Evolutionary conservation across 2,797 vertebrate species (phyloP).

Genomic region (Merluccius polli): DNA sequence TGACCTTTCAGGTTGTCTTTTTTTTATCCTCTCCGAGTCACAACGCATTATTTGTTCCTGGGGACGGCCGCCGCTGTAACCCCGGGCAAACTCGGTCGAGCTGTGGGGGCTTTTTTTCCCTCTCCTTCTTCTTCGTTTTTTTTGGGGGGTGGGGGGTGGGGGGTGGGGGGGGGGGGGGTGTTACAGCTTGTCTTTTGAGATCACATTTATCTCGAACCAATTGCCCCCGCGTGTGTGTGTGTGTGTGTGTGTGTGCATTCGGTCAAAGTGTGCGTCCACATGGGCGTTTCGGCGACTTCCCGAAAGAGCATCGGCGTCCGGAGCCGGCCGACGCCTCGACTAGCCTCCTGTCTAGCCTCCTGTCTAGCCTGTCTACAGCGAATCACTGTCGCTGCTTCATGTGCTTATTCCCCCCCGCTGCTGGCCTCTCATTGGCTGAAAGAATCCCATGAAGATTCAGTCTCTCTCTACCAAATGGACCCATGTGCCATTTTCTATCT

Average conservation of each 20-base stretch:
- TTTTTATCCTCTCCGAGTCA: constrained; percentile 56
- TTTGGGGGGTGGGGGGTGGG: too few relatives aligned
- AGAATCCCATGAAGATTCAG: constrained; percentile 24
- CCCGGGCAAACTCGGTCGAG: constrained; percentile 63
- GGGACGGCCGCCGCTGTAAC: constrained; percentile 71
- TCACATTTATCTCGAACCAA: constrained; percentile 63
- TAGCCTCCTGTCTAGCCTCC: constrained; percentile 68
- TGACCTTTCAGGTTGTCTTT: constrained; percentile 69
- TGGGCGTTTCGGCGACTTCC: not conserved
- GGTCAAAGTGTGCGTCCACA: too few relatives aligned
- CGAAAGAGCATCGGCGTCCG: constrained; percentile 8
- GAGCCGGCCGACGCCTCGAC: constrained; percentile 67
- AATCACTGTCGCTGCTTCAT: constrained; percentile 73
- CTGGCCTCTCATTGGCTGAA: constrained; percentile 40
- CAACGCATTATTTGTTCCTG: constrained; percentile 70
- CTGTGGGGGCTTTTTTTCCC: constrained; percentile 19
- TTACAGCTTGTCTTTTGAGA: constrained; percentile 69
- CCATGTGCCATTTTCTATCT: constrained; percentile 37
- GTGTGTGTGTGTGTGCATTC: constrained; percentile 8
- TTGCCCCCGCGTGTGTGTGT: constrained; percentile 20
- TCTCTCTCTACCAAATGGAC: constrained; percentile 26
- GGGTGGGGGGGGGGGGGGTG: constrained; percentile 28
- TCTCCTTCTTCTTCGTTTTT: not conserved
- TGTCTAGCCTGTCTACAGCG: constrained; percentile 69
- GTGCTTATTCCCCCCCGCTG: constrained; percentile 59